Conservation (phyloP, 1,140 invertebrate genomes). For the Ips nitidus region DNA sequence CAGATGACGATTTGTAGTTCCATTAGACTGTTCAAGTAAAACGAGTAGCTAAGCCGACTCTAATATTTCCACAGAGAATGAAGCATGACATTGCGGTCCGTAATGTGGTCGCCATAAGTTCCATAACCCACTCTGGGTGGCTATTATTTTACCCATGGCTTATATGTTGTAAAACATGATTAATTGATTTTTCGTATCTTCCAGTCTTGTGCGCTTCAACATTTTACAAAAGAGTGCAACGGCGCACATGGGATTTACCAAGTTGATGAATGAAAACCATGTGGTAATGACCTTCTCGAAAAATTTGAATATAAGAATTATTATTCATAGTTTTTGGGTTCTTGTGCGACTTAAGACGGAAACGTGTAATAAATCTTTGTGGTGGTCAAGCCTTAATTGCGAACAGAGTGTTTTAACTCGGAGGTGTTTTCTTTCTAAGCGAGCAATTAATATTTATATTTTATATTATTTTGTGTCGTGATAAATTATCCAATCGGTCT, state of each 20-base stretch:
- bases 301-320: constrained; percentile 33
- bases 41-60: no score
- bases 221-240: constrained; percentile 17
- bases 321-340: constrained; percentile 34
- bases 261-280: constrained; percentile 36
- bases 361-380: constrained; percentile 31
- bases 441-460: constrained; percentile 9
- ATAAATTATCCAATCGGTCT: constrained; percentile 11
- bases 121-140: constrained; percentile 18
- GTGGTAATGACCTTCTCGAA: constrained; percentile 35
- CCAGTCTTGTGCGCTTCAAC: constrained; percentile 9
- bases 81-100: neutral
- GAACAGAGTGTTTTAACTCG: constrained; percentile 21
- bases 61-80: no score
- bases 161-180: constrained; percentile 26
- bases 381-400: constrained; percentile 31
- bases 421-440: constrained; percentile 21
- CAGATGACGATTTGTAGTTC: no score
- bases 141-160: constrained; percentile 3
- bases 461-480: constrained; percentile 11
- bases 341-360: constrained; percentile 30
- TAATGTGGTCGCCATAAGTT: constrained; percentile 2
- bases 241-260: constrained; percentile 23
- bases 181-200: constrained; percentile 24
- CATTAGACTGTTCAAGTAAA: no score